Conservation (phyloP, 2,797 vertebrate genomes). For the Sebastes oblongus region DNA sequence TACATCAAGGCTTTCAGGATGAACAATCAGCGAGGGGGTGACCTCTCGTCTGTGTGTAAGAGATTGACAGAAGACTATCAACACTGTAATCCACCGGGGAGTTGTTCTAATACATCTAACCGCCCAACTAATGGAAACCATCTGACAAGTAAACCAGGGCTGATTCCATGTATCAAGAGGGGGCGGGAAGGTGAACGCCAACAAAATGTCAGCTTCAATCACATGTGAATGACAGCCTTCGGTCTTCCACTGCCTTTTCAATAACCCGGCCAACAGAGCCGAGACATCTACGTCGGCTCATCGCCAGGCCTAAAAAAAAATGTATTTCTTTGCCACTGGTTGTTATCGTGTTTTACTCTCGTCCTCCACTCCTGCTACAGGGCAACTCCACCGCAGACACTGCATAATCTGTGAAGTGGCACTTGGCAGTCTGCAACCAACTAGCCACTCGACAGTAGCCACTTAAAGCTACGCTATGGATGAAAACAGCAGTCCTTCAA, state of each 20-base stretch:
- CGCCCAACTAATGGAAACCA: slow-evolving; percentile 56
- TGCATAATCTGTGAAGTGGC: slow-evolving; percentile 68
- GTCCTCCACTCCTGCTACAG: slow-evolving; percentile 52
- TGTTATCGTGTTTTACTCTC: slow-evolving; percentile 46
- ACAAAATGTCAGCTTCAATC: slow-evolving; percentile 67
- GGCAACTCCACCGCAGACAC: slow-evolving; percentile 44
- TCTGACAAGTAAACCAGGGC: slow-evolving; percentile 48
- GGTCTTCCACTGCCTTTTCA: slow-evolving; percentile 38
- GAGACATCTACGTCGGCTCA: neutral
- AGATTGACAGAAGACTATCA: slow-evolving; percentile 69
- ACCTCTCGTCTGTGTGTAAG: neutral
- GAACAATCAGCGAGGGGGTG: slow-evolving; percentile 5
- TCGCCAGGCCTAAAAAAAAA: slow-evolving; percentile 1
- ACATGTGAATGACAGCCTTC: slow-evolving; percentile 64
- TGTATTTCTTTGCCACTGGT: slow-evolving; percentile 38
- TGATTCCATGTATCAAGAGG: slow-evolving; percentile 44
- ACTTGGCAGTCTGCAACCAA: slow-evolving; percentile 63
- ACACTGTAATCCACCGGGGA: slow-evolving; percentile 51
- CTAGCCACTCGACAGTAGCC: slow-evolving; percentile 47
- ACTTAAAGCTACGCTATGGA: slow-evolving; percentile 45
- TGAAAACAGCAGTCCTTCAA: slow-evolving; percentile 44
- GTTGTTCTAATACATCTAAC: slow-evolving; percentile 55
- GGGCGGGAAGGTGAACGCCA: slow-evolving; percentile 27
- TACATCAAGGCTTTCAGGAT: slow-evolving; percentile 23
- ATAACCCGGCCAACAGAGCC: slow-evolving; percentile 3